These are phyloP conservation scores for Heliconius ismenius DNA, from an alignment of 2,888 invertebrate genomes.

Conservation along the genomic window DNA sequence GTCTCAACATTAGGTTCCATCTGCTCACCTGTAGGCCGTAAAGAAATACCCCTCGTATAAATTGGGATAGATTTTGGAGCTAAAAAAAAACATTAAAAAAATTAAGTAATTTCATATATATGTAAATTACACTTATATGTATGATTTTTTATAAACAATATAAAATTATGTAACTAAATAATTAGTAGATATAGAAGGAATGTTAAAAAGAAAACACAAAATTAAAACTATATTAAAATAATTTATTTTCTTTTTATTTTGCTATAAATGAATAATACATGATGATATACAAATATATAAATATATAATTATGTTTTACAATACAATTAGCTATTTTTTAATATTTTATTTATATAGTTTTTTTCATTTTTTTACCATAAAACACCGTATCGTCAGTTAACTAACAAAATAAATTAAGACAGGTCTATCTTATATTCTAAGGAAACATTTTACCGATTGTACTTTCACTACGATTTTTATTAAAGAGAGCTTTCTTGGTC, in stretches of 20 bases:
- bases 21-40: no score
- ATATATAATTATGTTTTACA: conserved; percentile 33
- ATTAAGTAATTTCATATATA: no score
- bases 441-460: not conserved
- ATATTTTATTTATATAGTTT: conserved; percentile 5
- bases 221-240: conserved; percentile 28
- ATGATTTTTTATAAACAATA: no score
- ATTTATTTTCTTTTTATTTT: conserved; percentile 32
- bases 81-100: no score
- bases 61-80: no score
- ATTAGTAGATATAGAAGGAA: not conserved
- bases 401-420: conserved; percentile 8
- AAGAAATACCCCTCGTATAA: no score
- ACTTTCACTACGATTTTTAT: conserved; percentile 1
- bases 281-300: conserved; percentile 37
- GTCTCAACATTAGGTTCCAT: no score
- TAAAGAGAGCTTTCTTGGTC: not conserved
- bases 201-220: not conserved
- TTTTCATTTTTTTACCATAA: not conserved
- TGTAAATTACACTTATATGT: no score
- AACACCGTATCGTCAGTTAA: conserved; percentile 23
- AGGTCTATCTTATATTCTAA: not conserved
- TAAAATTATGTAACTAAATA: no score
- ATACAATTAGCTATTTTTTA: conserved; percentile 31
- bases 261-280: conserved; percentile 36